A percentile compares a stretch with the other conserved stretches of the same genome.
Conservation (phyloP, 2,113 vertebrate genomes). For the Gymnorhina tibicen region DNA sequence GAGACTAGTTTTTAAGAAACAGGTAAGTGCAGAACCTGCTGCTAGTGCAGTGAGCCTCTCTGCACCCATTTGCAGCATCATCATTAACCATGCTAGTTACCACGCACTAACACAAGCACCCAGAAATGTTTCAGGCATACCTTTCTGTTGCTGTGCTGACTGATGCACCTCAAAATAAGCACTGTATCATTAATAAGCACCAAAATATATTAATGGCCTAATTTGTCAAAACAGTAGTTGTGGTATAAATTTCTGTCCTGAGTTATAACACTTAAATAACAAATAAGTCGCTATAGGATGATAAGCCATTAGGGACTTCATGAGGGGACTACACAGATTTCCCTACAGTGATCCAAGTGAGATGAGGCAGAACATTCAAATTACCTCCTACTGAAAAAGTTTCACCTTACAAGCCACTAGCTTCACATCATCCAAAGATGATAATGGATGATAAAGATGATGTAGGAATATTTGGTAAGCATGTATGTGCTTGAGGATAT, state of each 20-base stretch:
- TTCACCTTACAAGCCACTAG: background rate
- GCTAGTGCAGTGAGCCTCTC: background rate
- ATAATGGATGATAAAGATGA: background rate
- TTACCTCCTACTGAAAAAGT: background rate
- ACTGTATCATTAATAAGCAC: background rate
- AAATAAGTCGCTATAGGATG: background rate
- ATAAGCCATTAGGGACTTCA: background rate
- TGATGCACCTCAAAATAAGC: background rate
- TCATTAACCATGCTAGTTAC: background rate
- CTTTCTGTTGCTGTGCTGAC: background rate
- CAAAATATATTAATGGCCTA: background rate
- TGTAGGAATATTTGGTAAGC: background rate
- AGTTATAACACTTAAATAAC: background rate
- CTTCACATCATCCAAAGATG: background rate
- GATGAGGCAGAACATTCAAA: background rate
- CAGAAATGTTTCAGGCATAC: background rate
- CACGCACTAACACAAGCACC: background rate
- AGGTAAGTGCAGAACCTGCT: background rate
- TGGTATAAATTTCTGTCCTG: background rate
- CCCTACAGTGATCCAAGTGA: background rate
- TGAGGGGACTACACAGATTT: background rate
- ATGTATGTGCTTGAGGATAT: background rate
- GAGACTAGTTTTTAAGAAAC: background rate
- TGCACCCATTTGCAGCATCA: background rate
- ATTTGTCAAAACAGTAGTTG: background rate